Percentiles rank a stretch among this genome's conserved stretches.
These are phyloP conservation scores for Bacillus rossius DNA, from an alignment of 1,140 invertebrate genomes.

Conservation along the genomic window DNA sequence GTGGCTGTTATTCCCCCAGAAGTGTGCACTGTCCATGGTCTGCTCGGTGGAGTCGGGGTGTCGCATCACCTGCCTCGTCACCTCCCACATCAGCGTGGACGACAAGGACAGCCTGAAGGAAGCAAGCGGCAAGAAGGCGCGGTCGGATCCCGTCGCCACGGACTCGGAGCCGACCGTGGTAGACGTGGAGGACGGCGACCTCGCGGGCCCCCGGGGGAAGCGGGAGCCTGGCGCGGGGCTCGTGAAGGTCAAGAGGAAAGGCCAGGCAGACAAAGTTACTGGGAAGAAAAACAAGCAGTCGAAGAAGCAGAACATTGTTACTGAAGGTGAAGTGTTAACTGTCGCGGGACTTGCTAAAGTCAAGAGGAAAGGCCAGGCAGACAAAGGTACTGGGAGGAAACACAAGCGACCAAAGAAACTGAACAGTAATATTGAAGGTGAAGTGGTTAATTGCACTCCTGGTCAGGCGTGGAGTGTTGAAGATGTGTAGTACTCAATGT, in stretches of 20 bases:
- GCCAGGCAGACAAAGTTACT: no score
- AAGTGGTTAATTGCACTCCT: background rate
- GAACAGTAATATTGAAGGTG: no score
- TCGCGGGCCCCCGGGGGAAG: no score
- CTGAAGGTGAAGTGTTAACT: no score
- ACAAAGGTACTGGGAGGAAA: background rate
- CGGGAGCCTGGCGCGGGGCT: no score
- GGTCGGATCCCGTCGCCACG: background rate
- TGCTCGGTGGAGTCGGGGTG: background rate
- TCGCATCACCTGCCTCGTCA: constrained; percentile 7
- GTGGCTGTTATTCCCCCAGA: background rate
- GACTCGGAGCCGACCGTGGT: no score
- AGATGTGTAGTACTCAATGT: background rate
- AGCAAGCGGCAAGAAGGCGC: background rate
- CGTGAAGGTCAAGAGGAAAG: no score
- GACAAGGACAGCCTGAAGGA: background rate
- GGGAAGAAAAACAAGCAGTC: background rate
- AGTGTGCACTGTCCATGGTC: background rate
- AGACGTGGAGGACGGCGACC: no score
- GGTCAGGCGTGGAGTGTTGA: constrained; percentile 2
- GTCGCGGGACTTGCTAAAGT: no score
- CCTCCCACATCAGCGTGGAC: background rate
- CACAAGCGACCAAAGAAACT: background rate
- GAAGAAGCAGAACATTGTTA: background rate
- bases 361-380: no score